These are phyloP conservation scores for Heliconius eleuchia DNA, from an alignment of 1,140 invertebrate species.

Conservation along the genomic window DNA sequence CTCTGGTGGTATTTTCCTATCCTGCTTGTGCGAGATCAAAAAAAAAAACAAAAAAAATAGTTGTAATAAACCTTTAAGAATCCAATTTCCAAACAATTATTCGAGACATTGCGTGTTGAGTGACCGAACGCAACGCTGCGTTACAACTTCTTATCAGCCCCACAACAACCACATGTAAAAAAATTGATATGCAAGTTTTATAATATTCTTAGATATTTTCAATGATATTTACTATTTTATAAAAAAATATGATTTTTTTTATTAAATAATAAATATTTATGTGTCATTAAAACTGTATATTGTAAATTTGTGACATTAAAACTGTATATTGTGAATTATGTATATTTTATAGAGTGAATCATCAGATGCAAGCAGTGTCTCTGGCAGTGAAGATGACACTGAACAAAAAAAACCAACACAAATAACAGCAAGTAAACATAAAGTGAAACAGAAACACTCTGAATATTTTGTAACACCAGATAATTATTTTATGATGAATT, in stretches of 20 bases:
- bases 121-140: background rate
- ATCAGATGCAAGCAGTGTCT: constrained; percentile 38
- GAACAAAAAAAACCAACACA: constrained; percentile 43
- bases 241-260: no score
- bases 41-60: no score
- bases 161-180: background rate
- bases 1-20: no score
- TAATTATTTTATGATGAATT: constrained; percentile 85
- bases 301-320: no score
- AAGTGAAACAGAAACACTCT: constrained; percentile 57
- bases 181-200: background rate
- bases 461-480: constrained; percentile 84
- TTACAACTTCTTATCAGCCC: background rate
- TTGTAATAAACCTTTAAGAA: no score
- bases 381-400: constrained; percentile 49
- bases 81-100: background rate
- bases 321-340: background rate
- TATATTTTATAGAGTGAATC: constrained; percentile 44
- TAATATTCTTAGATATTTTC: background rate
- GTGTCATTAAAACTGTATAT: no score
- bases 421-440: constrained; percentile 41
- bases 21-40: no score
- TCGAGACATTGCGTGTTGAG: background rate
- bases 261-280: no score
- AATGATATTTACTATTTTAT: no score